Evolutionary conservation across 2,797 vertebrate species (phyloP), one percentile per base, ranked within the genome.

Genomic region (Phataginus tricuspis): DNA sequence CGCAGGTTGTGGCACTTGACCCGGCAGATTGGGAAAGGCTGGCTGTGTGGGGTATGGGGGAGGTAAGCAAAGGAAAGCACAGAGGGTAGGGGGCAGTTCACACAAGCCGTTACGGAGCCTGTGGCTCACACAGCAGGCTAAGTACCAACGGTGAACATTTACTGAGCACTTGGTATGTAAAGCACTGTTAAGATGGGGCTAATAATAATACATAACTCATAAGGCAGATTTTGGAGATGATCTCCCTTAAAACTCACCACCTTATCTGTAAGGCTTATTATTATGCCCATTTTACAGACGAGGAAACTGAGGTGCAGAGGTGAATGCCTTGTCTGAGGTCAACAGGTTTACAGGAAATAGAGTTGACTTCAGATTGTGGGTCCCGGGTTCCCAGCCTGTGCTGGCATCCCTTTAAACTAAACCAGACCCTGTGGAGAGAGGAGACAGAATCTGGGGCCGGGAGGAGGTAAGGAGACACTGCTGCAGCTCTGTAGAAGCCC

Each of bases 91-190:
- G 34, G 74, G 61, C 5, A 34, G 72, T 21, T 34, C 75, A 5
- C 0, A 4, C 21, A 18, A 19, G 12, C 31, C 1, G 42, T 9
- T 19, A 25, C 1, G 1, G 57, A 85, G 27, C 0, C 0, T 23
- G 68, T 1, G 4, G 77, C n/a, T 79, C 68, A 42, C 61, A 25
- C 6, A 29, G 34, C 0, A 14, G 23, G 57, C 18, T 88, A 15
- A 23, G 64, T 5, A 34, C 9, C 19, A 27, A 51, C 4, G 21
- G 10, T 0, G 13, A 4, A 13, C 10, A 3, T 3, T 10, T 34
- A 18, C 39, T 27, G 31, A 92, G 37, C 15, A 14, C n/a, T 63
- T n/a, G 2, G 37, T 29, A 14, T 0, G 10, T 0, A 31, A 55
- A n/a, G 39, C 11, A 2, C 29, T 25, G 4, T 51, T 51, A 31